Percentiles rank a stretch among this genome's conserved stretches.
These are phyloP conservation scores for Hippasteria phrygiana DNA, from an alignment of 53 echinoderm and acorn worm genomes.

Conservation along the genomic window DNA sequence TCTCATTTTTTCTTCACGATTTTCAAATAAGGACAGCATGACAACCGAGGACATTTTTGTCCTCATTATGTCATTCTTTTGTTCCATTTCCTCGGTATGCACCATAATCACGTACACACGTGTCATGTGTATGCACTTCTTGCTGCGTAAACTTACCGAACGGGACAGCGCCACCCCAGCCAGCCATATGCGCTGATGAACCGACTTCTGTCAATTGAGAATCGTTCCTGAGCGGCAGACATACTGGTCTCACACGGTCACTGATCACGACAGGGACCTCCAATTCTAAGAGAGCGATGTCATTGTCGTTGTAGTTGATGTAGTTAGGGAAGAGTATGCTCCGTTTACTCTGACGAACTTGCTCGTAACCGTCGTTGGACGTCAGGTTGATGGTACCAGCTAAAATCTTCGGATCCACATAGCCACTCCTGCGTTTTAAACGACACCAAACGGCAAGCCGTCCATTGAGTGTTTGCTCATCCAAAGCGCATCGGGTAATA, in stretches of 20 bases:
- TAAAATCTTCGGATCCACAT: constrained; percentile 7
- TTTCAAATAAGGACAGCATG: too few relatives aligned
- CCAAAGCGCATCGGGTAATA: too few relatives aligned
- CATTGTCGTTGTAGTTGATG: constrained; percentile 50
- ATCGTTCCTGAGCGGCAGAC: constrained; percentile 53
- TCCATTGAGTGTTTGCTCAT: too few relatives aligned
- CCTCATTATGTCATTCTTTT: too few relatives aligned
- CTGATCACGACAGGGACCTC: constrained; percentile 42
- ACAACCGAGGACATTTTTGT: too few relatives aligned
- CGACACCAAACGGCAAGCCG: too few relatives aligned
- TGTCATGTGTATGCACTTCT: too few relatives aligned
- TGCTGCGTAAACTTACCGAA: constrained; percentile 9
- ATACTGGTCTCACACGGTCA: constrained; percentile 35
- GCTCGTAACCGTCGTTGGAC: constrained; percentile 15
- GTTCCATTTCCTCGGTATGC: too few relatives aligned
- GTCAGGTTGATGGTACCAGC: constrained; percentile 23
- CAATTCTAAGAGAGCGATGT: constrained; percentile 38
- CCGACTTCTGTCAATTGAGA: constrained; percentile 4
- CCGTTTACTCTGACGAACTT: constrained; percentile 33
- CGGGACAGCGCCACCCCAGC: constrained; percentile 54
- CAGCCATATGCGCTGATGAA: not conserved
- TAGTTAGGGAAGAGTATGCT: constrained; percentile 13
- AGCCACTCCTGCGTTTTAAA: not conserved
- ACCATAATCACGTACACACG: too few relatives aligned
- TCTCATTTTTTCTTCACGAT: too few relatives aligned